Conservation (phyloP, 2,888 invertebrate genomes). For the Agrochola litura region DNA sequence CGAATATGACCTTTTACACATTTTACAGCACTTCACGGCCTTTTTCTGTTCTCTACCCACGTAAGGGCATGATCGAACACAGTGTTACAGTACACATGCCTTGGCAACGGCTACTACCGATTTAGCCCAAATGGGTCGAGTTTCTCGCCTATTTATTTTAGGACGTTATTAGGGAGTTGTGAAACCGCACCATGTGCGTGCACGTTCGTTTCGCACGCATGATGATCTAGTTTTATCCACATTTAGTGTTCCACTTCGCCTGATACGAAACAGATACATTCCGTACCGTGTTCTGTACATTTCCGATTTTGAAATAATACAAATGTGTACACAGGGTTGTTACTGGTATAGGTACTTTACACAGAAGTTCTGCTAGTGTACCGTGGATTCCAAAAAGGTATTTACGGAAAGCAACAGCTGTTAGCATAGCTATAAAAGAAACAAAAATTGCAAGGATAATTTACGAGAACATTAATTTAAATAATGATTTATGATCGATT, state of each 20-base stretch:
- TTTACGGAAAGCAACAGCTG: slow-evolving; percentile 11
- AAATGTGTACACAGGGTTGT: slow-evolving; percentile 10
- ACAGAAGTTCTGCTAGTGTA: not conserved
- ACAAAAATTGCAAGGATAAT: slow-evolving; percentile 31
- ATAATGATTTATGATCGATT: slow-evolving; percentile 52
- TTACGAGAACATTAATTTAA: slow-evolving; percentile 28
- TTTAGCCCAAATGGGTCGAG: slow-evolving; percentile 68
- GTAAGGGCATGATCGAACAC: slow-evolving; percentile 41
- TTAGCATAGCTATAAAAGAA: slow-evolving; percentile 1
- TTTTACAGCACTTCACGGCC: slow-evolving; percentile 29
- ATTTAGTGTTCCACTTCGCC: slow-evolving; percentile 68
- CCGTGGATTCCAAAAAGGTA: not conserved
- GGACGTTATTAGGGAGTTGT: slow-evolving; percentile 73
- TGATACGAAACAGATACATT: slow-evolving; percentile 65
- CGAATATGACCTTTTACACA: slow-evolving; percentile 30
- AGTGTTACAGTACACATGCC: slow-evolving; percentile 29
- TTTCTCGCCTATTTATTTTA: slow-evolving; percentile 74
- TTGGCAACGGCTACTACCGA: slow-evolving; percentile 57
- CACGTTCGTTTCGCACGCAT: slow-evolving; percentile 67
- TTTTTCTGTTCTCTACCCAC: slow-evolving; percentile 20
- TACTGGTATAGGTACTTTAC: not conserved
- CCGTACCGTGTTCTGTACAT: slow-evolving; percentile 48
- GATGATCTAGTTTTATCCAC: slow-evolving; percentile 70
- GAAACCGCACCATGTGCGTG: slow-evolving; percentile 71
- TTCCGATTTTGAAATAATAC: slow-evolving; percentile 51